phyloP scores from a whole-genome alignment of 2,888 invertebrate species.

The Anthrax anthrax region DNA sequence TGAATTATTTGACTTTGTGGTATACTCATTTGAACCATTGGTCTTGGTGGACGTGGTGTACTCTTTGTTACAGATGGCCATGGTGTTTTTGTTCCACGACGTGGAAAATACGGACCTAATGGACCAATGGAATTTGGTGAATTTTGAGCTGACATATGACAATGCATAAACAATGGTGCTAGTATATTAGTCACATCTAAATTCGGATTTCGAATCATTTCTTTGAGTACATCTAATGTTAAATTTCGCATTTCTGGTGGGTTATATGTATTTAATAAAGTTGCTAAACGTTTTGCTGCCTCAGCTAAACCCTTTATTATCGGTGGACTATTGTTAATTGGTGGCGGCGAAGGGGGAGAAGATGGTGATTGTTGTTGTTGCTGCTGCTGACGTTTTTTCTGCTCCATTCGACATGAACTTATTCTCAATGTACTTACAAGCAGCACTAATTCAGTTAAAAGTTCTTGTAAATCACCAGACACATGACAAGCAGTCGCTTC shows the following conservation, averaged over 20 bases:
- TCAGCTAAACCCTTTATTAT: conserved; percentile 76
- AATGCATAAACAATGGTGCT: conserved; percentile 72
- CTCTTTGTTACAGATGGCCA: conserved; percentile 44
- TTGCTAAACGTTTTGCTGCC: conserved; percentile 71
- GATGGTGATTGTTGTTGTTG: conserved; percentile 27
- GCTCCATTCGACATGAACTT: conserved; percentile 34
- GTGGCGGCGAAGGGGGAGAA: conserved; percentile 24
- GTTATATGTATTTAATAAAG: conserved; percentile 77
- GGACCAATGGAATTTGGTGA: conserved; percentile 50
- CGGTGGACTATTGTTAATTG: conserved; percentile 12
- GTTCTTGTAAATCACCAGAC: conserved; percentile 67
- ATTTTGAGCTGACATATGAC: conserved; percentile 67
- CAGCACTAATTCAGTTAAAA: conserved; percentile 63
- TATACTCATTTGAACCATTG: conserved; percentile 76
- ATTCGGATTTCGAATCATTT: conserved; percentile 31
- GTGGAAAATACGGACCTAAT: conserved; percentile 63
- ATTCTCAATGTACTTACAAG: conserved; percentile 56
- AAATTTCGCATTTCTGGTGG: conserved; percentile 69
- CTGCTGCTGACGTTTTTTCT: conserved; percentile 26
- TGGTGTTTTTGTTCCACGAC: conserved; percentile 43
- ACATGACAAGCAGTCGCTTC: conserved; percentile 85
- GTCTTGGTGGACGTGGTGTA: conserved; percentile 53
- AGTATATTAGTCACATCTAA: conserved; percentile 51
- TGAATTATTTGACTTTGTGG: conserved; percentile 52
- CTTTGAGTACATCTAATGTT: conserved; percentile 50